Evolutionary conservation across 2,888 invertebrate genomes (phyloP).

Genomic region (Tuta absoluta): DNA sequence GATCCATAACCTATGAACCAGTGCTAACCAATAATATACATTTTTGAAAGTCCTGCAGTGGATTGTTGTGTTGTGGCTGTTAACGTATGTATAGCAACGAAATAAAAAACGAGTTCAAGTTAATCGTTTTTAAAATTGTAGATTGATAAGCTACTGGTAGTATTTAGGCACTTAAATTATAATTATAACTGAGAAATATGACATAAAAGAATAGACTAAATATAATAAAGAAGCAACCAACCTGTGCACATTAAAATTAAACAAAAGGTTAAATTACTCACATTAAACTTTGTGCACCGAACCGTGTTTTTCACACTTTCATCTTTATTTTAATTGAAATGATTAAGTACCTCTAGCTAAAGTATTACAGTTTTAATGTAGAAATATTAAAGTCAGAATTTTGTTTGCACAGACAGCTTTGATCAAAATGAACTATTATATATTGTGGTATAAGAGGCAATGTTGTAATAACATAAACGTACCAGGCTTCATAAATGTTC

Average conservation of each 20-base stretch:
- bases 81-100: too few species aligned
- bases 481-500: slow-evolving; percentile 60
- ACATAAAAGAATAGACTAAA: too few species aligned
- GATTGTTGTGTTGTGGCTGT: too few species aligned
- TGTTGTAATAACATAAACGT: slow-evolving; percentile 37
- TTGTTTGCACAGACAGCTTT: background rate
- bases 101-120: too few species aligned
- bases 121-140: too few species aligned
- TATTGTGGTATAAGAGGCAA: slow-evolving; percentile 5
- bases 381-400: background rate
- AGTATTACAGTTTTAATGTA: background rate
- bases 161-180: too few species aligned
- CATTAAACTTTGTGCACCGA: background rate
- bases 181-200: too few species aligned
- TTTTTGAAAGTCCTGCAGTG: too few species aligned
- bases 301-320: slow-evolving; percentile 1
- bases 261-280: background rate
- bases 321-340: background rate
- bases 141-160: too few species aligned
- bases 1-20: too few species aligned
- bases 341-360: background rate
- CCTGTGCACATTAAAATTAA: background rate
- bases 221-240: background rate
- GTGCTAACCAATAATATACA: too few species aligned
- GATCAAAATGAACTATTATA: slow-evolving; percentile 10